A percentile compares a stretch with the other conserved stretches of the same genome.
Conservation (phyloP, 2,797 vertebrate genomes). For the Acropternis orthonyx region DNA sequence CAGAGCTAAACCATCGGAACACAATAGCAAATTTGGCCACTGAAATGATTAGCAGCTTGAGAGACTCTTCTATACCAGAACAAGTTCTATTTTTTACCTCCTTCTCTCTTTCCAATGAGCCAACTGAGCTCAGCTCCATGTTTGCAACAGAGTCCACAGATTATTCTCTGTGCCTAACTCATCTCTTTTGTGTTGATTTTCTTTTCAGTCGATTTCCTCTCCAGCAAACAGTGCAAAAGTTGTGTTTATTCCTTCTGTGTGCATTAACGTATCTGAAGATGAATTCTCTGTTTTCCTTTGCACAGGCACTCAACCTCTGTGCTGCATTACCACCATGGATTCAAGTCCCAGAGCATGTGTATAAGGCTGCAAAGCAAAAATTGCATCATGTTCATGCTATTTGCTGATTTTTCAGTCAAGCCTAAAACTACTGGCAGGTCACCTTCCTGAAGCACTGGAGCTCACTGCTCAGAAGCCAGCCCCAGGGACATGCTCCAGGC, state of each 20-base stretch:
- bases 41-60: slow-evolving; percentile 40
- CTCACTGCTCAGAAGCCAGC: background rate
- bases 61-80: slow-evolving; percentile 45
- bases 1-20: slow-evolving; percentile 52
- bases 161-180: background rate
- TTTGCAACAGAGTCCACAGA: background rate
- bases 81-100: slow-evolving; percentile 35
- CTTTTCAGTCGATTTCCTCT: background rate
- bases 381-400: background rate
- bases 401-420: slow-evolving; percentile 5
- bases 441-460: slow-evolving; percentile 2
- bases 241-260: background rate
- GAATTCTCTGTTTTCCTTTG: background rate
- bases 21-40: slow-evolving; percentile 65
- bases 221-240: background rate
- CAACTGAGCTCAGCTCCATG: background rate
- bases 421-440: background rate
- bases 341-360: background rate
- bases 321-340: background rate
- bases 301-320: background rate
- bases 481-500: background rate
- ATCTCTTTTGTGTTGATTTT: background rate
- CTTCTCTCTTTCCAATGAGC: background rate
- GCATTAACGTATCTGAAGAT: background rate
- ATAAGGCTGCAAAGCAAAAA: background rate